A percentile compares a stretch with the other conserved stretches of the same genome.
Conservation (phyloP, 1,140 invertebrate genomes). For the Drosophila kikkawai region DNA sequence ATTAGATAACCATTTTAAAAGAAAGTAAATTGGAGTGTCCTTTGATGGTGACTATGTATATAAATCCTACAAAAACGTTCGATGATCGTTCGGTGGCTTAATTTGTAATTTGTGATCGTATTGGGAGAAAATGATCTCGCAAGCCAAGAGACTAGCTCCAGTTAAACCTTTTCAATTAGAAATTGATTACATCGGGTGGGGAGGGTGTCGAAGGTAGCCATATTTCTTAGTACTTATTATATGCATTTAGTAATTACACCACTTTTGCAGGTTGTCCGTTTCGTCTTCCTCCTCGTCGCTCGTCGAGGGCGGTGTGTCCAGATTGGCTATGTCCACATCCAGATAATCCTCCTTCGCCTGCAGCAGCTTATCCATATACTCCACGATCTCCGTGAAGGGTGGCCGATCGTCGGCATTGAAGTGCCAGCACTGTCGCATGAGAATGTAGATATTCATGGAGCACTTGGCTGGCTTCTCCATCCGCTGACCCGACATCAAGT, state of each 20-base stretch:
- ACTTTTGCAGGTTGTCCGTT: conserved; percentile 83
- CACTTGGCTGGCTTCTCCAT: conserved; percentile 98
- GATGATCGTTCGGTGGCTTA: neutral
- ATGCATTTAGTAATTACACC: conserved; percentile 58
- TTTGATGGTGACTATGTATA: neutral
- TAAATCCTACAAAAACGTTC: neutral
- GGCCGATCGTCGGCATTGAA: conserved; percentile 94
- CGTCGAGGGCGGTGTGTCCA: conserved; percentile 95
- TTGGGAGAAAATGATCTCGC: neutral
- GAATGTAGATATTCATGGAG: conserved; percentile 95
- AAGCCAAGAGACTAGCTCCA: neutral
- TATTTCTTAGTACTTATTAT: neutral
- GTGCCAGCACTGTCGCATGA: conserved; percentile 98
- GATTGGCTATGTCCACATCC: conserved; percentile 91
- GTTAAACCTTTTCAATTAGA: no score
- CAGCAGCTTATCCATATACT: conserved; percentile 94
- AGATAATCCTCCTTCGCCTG: conserved; percentile 96
- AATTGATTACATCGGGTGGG: neutral
- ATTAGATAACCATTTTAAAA: conserved; percentile 8
- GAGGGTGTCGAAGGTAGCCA: neutral
- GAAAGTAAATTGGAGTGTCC: conserved; percentile 2
- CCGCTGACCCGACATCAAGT: conserved; percentile 94
- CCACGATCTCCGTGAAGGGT: conserved; percentile 94
- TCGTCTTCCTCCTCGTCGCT: conserved; percentile 87
- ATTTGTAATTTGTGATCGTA: neutral